Evolutionary conservation across 2,113 vertebrate genomes (phyloP), one percentile per base, ranked within the genome.

Genomic region (Neolamprologus variostigma): DNA sequence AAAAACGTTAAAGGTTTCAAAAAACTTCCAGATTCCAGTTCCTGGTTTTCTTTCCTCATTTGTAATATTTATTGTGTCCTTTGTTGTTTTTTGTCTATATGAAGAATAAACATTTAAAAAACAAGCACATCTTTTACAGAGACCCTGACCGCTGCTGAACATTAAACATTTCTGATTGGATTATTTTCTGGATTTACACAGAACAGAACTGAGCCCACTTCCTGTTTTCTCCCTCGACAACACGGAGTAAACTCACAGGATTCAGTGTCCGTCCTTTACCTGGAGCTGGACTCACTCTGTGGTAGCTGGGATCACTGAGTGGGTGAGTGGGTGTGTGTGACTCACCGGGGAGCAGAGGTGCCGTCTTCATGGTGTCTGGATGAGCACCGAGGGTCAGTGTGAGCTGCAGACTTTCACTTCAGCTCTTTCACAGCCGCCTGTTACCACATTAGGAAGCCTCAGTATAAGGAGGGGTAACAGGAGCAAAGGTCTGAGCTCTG

Each of bases 161-260:
- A 26, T 28, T 14, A 26, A 28, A 73, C 14, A 45, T 26, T 45
- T 73, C 1, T 26, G 40, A 73, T 47, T 26, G 40, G 40, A 42
- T 73, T 9, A 9, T 26, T 73, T 28, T 73, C 68, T 47, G 40
- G 0, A 73, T 26, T 71, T 7, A 42, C 66, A 4, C n/a, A 42
- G 35, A 42, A 26, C 68, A 73, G 21, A 28, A 73, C 0, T 0
- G 8, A 73, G 68, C 40, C 0, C 2, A 73, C 68, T 73, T 73
- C 68, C 68, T 11, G 68, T 73, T 73, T 73, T 45, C 37, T 42
- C 0, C 66, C 0, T 0, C 8, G 2, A 23, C 28, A 66, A 5
- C 59, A 63, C 1, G 3, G 33, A 66, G 10, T 45, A 47, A 73
- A 47, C 37, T 17, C 21, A 0, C 68, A 17, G 68, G n/a, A 26